Percentiles rank a stretch among this genome's conserved stretches.
phyloP scores from a whole-genome alignment of 1,140 invertebrate genomes.

The Samia ricini region DNA sequence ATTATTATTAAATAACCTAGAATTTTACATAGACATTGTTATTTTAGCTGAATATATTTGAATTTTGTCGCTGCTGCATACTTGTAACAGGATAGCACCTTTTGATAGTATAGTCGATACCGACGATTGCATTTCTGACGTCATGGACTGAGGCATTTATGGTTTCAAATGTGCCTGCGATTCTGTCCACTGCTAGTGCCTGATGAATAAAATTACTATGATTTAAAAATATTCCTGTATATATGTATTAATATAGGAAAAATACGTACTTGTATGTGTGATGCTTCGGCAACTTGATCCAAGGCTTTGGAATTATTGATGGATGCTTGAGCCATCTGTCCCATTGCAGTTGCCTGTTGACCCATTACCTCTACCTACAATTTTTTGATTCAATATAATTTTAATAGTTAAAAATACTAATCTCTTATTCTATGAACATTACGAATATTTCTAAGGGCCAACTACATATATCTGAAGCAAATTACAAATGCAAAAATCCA shows the following conservation, averaged over 20 bases:
- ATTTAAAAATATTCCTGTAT: neutral
- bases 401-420: neutral
- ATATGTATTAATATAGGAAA: neutral
- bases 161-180: constrained; percentile 47
- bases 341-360: constrained; percentile 47
- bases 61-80: constrained; percentile 38
- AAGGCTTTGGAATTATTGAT: constrained; percentile 48
- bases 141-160: constrained; percentile 48
- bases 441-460: no score
- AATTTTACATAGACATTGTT: neutral
- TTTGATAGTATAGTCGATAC: constrained; percentile 58
- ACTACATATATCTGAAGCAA: no score
- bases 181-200: constrained; percentile 50
- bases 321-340: constrained; percentile 48
- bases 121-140: constrained; percentile 49
- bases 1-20: neutral
- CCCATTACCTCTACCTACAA: constrained; percentile 54
- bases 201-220: constrained; percentile 23
- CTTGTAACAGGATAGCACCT: constrained; percentile 38
- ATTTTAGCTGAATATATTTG: constrained; percentile 35
- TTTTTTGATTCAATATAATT: neutral
- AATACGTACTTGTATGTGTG: constrained; percentile 49
- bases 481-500: no score
- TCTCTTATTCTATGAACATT: neutral
- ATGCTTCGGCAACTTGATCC: constrained; percentile 50